Conservation (phyloP, 2,113 vertebrate genomes). For the Festucalex cinctus region DNA sequence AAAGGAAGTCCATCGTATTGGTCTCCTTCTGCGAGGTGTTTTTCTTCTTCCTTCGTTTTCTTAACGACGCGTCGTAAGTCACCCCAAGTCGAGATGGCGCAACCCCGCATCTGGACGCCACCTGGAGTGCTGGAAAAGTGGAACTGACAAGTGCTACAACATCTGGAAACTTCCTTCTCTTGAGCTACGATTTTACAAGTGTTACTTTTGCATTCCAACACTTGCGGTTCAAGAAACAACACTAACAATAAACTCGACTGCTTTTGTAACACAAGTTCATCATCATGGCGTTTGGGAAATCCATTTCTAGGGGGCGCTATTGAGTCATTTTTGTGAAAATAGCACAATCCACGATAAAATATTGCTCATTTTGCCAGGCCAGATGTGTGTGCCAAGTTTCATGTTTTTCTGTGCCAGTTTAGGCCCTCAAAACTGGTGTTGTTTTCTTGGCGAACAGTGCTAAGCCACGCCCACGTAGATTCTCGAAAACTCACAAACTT, state of each 20-base stretch:
- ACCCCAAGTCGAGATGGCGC: constrained; percentile 29
- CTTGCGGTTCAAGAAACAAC: background rate
- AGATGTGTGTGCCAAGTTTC: too few relatives aligned
- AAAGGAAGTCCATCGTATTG: constrained; percentile 40
- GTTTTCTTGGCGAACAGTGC: too few relatives aligned
- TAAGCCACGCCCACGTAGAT: too few relatives aligned
- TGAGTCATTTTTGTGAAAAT: too few relatives aligned
- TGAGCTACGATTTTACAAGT: background rate
- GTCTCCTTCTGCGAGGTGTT: constrained; percentile 41
- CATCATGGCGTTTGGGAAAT: too few relatives aligned
- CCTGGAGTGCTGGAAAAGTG: constrained; percentile 58
- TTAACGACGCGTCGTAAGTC: constrained; percentile 70
- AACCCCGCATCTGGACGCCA: constrained; percentile 74
- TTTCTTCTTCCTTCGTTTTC: constrained; percentile 45
- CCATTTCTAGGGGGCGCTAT: too few relatives aligned
- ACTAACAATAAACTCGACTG: background rate
- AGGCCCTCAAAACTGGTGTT: too few relatives aligned
- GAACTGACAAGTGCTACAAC: constrained; percentile 68
- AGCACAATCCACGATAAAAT: too few relatives aligned
- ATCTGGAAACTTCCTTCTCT: constrained; percentile 49
- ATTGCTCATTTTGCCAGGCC: too few relatives aligned
- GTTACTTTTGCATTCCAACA: constrained; percentile 1
- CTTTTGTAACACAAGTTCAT: too few relatives aligned
- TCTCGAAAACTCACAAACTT: too few relatives aligned
- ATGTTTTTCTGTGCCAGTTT: too few relatives aligned